Evolutionary conservation across 2,888 invertebrate genomes (phyloP).

Genomic region (Cryptus armator): DNA sequence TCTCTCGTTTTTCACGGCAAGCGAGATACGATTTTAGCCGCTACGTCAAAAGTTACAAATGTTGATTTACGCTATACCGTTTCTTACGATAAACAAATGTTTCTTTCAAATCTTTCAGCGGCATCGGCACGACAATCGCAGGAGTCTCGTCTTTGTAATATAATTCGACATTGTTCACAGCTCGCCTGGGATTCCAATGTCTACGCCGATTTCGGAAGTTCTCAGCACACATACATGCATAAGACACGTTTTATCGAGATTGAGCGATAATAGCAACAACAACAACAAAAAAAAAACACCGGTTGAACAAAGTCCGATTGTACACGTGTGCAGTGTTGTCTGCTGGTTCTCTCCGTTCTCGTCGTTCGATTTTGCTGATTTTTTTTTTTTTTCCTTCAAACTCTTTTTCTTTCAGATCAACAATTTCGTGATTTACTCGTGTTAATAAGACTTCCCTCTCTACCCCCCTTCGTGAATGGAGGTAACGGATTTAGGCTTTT

Average conservation of each 20-base stretch:
- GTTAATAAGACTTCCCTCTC: conserved; percentile 48
- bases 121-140: conserved; percentile 40
- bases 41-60: conserved; percentile 78
- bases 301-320: conserved; percentile 14
- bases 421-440: conserved; percentile 55
- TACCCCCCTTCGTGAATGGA: conserved; percentile 32
- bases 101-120: conserved; percentile 52
- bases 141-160: conserved; percentile 54
- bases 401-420: conserved; percentile 53
- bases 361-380: conserved; percentile 25
- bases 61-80: conserved; percentile 76
- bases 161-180: conserved; percentile 53
- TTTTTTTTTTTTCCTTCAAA: conserved; percentile 16
- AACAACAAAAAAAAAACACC: not conserved
- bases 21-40: not conserved
- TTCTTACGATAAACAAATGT: conserved; percentile 33
- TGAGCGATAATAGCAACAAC: not conserved
- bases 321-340: conserved; percentile 38
- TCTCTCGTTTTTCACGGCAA: not conserved
- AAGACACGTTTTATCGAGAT: conserved; percentile 17
- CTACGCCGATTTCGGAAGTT: conserved; percentile 32
- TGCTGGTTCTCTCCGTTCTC: conserved; percentile 36
- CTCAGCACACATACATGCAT: conserved; percentile 44
- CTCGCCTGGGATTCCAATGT: conserved; percentile 34
- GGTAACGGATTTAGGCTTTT: conserved; percentile 54